Conservation (phyloP, 1,140 invertebrate genomes). For the Microplitis demolitor region DNA sequence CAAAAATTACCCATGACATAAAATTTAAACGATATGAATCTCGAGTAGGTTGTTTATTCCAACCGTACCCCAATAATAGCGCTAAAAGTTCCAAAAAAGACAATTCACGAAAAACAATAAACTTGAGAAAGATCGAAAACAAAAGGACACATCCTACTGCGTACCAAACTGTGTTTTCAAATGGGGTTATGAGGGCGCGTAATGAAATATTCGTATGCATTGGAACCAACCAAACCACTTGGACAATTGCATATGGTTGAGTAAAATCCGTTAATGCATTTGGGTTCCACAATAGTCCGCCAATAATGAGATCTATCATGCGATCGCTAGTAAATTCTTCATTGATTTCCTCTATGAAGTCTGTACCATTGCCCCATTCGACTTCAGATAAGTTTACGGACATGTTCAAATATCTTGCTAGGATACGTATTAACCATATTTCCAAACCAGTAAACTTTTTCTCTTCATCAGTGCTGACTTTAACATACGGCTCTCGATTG, state of each 20-base stretch:
- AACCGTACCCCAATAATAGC: conserved; percentile 38
- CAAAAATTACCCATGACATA: conserved; percentile 48
- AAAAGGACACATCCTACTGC: conserved; percentile 37
- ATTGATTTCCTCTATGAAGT: neutral
- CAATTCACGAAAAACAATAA: conserved; percentile 37
- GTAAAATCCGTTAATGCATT: conserved; percentile 35
- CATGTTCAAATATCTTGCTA: conserved; percentile 3
- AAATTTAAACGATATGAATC: conserved; percentile 43
- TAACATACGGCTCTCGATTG: conserved; percentile 37
- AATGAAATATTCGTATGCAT: conserved; percentile 39
- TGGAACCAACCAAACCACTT: conserved; percentile 48
- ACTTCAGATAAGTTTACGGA: neutral
- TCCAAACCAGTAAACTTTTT: conserved; percentile 32
- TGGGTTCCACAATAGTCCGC: conserved; percentile 40
- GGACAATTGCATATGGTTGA: conserved; percentile 43
- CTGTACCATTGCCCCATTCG: conserved; percentile 3
- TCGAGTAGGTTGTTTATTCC: conserved; percentile 36
- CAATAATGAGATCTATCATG: conserved; percentile 43
- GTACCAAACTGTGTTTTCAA: conserved; percentile 43
- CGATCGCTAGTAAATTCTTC: conserved; percentile 10
- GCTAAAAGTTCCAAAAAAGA: conserved; percentile 46
- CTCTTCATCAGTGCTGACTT: neutral
- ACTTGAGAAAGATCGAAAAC: conserved; percentile 34
- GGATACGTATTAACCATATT: conserved; percentile 11
- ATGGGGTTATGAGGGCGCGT: conserved; percentile 43